These are phyloP conservation scores for Autographa gamma DNA, from an alignment of 2,888 invertebrate genomes.

Conservation along the genomic window DNA sequence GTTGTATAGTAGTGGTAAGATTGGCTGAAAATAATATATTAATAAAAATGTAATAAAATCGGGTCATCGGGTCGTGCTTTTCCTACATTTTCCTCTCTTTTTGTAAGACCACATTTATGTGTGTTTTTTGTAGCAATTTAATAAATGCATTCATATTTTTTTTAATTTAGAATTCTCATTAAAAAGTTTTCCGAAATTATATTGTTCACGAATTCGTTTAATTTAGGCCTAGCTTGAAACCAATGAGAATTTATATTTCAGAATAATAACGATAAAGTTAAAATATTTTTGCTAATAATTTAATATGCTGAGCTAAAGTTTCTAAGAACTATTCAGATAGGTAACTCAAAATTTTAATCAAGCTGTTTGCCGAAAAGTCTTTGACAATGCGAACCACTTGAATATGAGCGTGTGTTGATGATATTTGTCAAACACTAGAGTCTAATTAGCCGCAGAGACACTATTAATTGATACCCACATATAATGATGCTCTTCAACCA, in stretches of 20 bases:
- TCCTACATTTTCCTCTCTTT: too few species aligned
- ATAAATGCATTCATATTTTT: too few species aligned
- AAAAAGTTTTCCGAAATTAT: background rate
- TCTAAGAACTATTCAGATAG: background rate
- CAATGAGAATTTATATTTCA: background rate
- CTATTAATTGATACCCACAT: slow-evolving; percentile 72
- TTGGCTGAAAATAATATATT: too few species aligned
- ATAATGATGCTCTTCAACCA: slow-evolving; percentile 79
- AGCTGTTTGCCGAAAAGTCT: slow-evolving; percentile 15
- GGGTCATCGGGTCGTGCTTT: too few species aligned
- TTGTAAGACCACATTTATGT: too few species aligned
- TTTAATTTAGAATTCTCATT: too few species aligned
- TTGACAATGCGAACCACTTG: slow-evolving; percentile 25
- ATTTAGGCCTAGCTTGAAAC: slow-evolving; percentile 13
- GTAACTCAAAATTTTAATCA: background rate
- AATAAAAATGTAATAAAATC: too few species aligned
- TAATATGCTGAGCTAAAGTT: background rate
- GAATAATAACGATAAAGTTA: background rate
- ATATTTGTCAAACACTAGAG: slow-evolving; percentile 42
- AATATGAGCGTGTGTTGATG: slow-evolving; percentile 20
- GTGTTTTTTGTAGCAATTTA: too few species aligned
- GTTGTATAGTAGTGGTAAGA: too few species aligned
- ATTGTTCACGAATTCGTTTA: background rate
- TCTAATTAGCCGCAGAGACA: slow-evolving; percentile 43
- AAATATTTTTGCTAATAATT: background rate